Conservation (phyloP, 2,888 invertebrate genomes). For the Xestia sexstrigata region DNA sequence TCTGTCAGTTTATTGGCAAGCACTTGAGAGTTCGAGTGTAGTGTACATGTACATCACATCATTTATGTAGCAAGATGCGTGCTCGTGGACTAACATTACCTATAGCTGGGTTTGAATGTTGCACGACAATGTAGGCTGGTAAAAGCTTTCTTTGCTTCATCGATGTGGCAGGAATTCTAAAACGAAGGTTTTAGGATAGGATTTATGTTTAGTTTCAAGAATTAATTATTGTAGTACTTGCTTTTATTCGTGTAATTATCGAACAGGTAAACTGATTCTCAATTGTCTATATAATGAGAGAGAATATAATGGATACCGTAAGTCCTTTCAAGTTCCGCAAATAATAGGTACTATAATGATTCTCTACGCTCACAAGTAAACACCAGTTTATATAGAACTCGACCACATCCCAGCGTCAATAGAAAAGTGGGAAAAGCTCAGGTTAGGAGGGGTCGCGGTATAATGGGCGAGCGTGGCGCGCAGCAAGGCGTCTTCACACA, state of each 20-base stretch:
- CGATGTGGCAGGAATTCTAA: background rate
- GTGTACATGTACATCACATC: slow-evolving; percentile 9
- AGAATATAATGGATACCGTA: slow-evolving; percentile 66
- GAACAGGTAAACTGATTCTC: slow-evolving; percentile 41
- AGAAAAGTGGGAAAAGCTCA: slow-evolving; percentile 59
- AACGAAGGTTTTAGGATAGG: background rate
- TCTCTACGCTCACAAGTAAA: slow-evolving; percentile 60
- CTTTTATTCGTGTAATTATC: slow-evolving; percentile 20
- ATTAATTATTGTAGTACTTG: background rate
- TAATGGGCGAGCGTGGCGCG: slow-evolving; percentile 73
- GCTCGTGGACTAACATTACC: slow-evolving; percentile 14
- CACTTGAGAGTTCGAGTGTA: slow-evolving; percentile 50
- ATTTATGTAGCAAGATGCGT: slow-evolving; percentile 1
- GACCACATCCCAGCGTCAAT: slow-evolving; percentile 65
- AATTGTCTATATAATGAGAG: slow-evolving; percentile 57
- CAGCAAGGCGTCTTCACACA: slow-evolving; percentile 88
- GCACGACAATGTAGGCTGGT: background rate
- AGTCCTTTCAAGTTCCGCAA: slow-evolving; percentile 74
- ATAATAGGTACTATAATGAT: slow-evolving; percentile 76
- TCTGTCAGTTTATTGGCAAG: slow-evolving; percentile 52
- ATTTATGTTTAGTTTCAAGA: background rate
- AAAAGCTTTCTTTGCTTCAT: background rate
- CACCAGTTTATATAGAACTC: slow-evolving; percentile 71
- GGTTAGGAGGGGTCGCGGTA: slow-evolving; percentile 61
- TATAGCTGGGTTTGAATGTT: slow-evolving; percentile 2